phyloP scores from a whole-genome alignment of 2,797 vertebrate genomes.

The Lagodon rhomboides region DNA sequence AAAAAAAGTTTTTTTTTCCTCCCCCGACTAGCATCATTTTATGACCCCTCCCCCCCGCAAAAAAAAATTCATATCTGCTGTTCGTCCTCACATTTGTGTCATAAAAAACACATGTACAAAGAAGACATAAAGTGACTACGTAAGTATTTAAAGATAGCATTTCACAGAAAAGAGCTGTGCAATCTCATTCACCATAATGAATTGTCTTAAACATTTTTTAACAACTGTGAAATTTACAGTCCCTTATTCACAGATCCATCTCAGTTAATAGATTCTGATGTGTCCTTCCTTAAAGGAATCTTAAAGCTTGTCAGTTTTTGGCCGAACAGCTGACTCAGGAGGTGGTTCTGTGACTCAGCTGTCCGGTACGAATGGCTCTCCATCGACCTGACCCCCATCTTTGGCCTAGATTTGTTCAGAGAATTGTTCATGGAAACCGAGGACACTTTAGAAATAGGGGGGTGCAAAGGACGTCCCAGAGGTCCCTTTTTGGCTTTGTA shows the following conservation, averaged over 20 bases:
- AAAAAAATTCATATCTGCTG: slow-evolving; percentile 85
- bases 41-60: slow-evolving; percentile 40
- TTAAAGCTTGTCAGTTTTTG: slow-evolving; percentile 99
- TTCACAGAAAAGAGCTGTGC: slow-evolving; percentile 93
- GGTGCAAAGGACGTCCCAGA: slow-evolving; percentile 85
- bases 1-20: slow-evolving; percentile 70
- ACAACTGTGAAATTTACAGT: slow-evolving; percentile 79
- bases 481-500: slow-evolving; percentile 88
- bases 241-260: slow-evolving; percentile 83
- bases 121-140: slow-evolving; percentile 91
- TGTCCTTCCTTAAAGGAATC: slow-evolving; percentile 97
- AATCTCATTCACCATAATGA: slow-evolving; percentile 92
- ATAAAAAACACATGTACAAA: slow-evolving; percentile 89
- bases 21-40: slow-evolving; percentile 84
- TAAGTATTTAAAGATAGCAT: slow-evolving; percentile 84
- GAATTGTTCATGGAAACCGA: slow-evolving; percentile 85
- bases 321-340: slow-evolving; percentile 98
- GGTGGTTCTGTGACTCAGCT: slow-evolving; percentile 96
- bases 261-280: slow-evolving; percentile 92
- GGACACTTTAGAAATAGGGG: slow-evolving; percentile 88
- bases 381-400: slow-evolving; percentile 85
- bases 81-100: slow-evolving; percentile 89
- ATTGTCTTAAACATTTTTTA: slow-evolving; percentile 86
- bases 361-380: slow-evolving; percentile 90
- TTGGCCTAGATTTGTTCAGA: slow-evolving; percentile 85